Base-by-base conservation (phyloP, 2,113 vertebrate genomes). In the Cochlearius cochlearius region DNA sequence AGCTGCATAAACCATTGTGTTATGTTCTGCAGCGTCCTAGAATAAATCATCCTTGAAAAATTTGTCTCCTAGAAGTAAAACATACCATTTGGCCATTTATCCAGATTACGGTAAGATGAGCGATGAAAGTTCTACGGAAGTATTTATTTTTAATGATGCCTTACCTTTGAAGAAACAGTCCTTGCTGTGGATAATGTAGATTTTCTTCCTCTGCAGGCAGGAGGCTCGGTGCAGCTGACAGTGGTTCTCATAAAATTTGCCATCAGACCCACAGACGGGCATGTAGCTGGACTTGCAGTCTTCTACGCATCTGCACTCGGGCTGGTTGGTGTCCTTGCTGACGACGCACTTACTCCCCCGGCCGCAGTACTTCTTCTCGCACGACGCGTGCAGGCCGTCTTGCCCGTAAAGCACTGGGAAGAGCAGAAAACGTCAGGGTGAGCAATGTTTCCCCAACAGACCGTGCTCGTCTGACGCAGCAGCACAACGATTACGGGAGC, bases 111-210 rank as follows among this genome's bases (percentile, higher is more conserved):
- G n/a, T 11, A 50, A 81, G 11, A 45, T 2, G 8, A 47, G 69
- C 1, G 36, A 71, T 7, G 71, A 21, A 56, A 72, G 68, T 45
- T 67, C 74, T n/a, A 3, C 60, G 38, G 4, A 81, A 87, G 41
- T 26, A 72, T 60, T 68, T 76, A 43, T 75, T 76, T 84, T 17
- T 66, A 62, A 84, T 29, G 26, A n/a, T 0, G 14, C 13, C 95
- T 93, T 99, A 99, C 99, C 99, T 99, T 98, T 99, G 97, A 99
- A 99, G 98, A 99, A 99, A 83, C 99, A 99, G 95, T 99, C 99
- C 97, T 99, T 99, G 98, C 98, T 99, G 98, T 98, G 99, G 36
- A 98, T 92, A 39, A 98, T 97, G 68, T 98, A 98, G 95, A 99
- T 98, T 78, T 98, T 98, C 92, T 97, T 99, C 79, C 97, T 98